Evolutionary conservation across 2,113 vertebrate genomes (phyloP).

Genomic region (Piaya cayana): DNA sequence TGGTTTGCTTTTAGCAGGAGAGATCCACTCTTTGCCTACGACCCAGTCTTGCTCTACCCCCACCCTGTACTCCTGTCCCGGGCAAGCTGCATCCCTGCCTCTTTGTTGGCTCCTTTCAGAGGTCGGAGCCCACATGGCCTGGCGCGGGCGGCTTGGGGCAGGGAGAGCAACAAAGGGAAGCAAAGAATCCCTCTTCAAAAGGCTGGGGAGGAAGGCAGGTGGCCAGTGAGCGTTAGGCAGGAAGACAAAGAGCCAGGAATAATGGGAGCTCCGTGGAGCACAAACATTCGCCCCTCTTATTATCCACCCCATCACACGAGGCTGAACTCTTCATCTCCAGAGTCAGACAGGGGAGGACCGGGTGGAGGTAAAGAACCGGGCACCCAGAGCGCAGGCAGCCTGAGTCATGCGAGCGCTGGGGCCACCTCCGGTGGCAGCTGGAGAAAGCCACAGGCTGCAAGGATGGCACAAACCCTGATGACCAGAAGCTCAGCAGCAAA

Average conservation of each 20-base stretch:
- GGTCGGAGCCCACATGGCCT: not conserved
- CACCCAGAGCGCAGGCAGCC: accelerated
- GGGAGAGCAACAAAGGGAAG: not conserved
- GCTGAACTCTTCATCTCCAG: not conserved
- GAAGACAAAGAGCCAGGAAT: not conserved
- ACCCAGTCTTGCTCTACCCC: not conserved
- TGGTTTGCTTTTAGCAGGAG: not conserved
- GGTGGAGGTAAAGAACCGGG: not conserved
- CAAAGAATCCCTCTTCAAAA: not conserved
- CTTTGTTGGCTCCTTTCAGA: not conserved
- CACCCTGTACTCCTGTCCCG: accelerated
- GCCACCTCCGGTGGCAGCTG: accelerated
- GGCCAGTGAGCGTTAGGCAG: not conserved
- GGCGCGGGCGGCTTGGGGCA: not conserved
- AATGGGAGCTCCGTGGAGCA: not conserved
- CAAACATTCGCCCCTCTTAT: not conserved
- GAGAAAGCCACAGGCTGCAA: not conserved
- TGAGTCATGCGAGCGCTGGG: accelerated
- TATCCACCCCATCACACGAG: not conserved
- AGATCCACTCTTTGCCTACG: not conserved
- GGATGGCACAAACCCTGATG: not conserved
- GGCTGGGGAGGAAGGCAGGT: slow-evolving; percentile 16
- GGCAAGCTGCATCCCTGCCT: not conserved
- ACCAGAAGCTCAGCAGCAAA: not conserved
- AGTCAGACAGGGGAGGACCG: not conserved